A percentile compares a stretch with the other conserved stretches of the same genome.
Conservation (phyloP, 1,140 invertebrate genomes). For the Stenopsyche tienmushanensis region DNA sequence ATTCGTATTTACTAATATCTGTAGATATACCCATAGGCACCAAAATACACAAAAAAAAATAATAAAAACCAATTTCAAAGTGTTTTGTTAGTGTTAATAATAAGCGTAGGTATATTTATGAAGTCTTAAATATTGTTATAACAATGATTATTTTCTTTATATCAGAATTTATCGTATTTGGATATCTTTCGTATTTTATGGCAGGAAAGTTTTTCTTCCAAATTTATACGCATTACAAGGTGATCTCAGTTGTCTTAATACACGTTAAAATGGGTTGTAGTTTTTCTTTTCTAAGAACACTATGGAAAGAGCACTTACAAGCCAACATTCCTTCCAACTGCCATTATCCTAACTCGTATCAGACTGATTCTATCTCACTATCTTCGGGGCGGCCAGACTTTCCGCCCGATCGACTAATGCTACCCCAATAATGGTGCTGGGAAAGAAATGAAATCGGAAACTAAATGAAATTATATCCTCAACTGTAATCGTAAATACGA, state of each 20-base stretch:
- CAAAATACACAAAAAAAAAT: too few relatives aligned
- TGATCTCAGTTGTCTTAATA: not conserved
- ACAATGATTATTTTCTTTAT: too few relatives aligned
- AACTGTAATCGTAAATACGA: too few relatives aligned
- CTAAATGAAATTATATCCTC: not conserved
- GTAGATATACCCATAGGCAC: too few relatives aligned
- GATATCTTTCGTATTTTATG: too few relatives aligned
- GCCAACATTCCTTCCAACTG: constrained; percentile 16
- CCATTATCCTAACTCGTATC: constrained; percentile 25
- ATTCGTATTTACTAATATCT: too few relatives aligned
- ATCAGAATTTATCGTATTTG: too few relatives aligned
- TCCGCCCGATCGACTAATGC: constrained; percentile 1
- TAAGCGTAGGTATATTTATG: too few relatives aligned
- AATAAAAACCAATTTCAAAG: not conserved
- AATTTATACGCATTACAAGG: not conserved
- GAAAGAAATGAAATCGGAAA: not conserved
- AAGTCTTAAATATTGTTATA: too few relatives aligned
- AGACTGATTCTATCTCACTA: constrained; percentile 19
- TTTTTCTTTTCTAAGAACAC: not conserved
- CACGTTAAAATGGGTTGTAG: not conserved
- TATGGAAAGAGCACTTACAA: constrained; percentile 17
- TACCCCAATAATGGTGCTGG: not conserved
- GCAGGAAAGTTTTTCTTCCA: not conserved
- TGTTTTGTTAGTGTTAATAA: too few relatives aligned
- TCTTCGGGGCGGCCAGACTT: not conserved